These are phyloP conservation scores for Gymnorhina tibicen DNA, from an alignment of 2,113 vertebrate species.

Conservation along the genomic window DNA sequence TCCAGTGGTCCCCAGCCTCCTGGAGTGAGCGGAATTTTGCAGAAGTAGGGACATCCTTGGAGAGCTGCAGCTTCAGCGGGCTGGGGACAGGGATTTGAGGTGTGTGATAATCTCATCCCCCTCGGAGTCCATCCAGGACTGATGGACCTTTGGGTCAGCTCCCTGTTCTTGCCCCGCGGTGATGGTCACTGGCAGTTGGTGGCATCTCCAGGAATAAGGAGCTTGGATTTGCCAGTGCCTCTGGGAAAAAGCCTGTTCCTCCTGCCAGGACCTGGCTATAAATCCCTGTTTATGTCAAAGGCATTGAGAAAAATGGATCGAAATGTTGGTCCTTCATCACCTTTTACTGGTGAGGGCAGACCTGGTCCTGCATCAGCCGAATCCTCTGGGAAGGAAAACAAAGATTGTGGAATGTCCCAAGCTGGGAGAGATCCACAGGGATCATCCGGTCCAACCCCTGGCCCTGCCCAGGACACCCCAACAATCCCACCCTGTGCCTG, in stretches of 20 bases:
- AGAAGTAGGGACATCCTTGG: neutral
- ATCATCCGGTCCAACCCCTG: neutral
- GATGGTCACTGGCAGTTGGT: neutral
- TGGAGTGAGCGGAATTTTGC: neutral
- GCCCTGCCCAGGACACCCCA: neutral
- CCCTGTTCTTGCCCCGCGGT: neutral
- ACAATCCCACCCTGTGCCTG: neutral
- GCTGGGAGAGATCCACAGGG: neutral
- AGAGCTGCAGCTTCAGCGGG: neutral
- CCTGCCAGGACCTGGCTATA: neutral
- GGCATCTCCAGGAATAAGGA: accelerated
- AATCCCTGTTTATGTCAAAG: neutral
- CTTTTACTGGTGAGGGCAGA: neutral
- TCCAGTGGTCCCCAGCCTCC: accelerated
- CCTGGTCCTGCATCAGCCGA: neutral
- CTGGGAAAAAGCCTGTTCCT: neutral
- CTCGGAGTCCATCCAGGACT: accelerated
- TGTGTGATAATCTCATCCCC: neutral
- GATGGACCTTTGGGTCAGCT: neutral
- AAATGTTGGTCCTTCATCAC: neutral
- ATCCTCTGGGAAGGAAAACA: neutral
- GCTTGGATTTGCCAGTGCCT: neutral
- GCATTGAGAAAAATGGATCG: neutral
- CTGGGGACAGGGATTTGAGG: neutral
- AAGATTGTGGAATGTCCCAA: too few relatives aligned